A percentile compares a stretch with the other conserved stretches of the same genome.
phyloP scores from a whole-genome alignment of 2,797 vertebrate species.

The Lateolabrax maculatus region DNA sequence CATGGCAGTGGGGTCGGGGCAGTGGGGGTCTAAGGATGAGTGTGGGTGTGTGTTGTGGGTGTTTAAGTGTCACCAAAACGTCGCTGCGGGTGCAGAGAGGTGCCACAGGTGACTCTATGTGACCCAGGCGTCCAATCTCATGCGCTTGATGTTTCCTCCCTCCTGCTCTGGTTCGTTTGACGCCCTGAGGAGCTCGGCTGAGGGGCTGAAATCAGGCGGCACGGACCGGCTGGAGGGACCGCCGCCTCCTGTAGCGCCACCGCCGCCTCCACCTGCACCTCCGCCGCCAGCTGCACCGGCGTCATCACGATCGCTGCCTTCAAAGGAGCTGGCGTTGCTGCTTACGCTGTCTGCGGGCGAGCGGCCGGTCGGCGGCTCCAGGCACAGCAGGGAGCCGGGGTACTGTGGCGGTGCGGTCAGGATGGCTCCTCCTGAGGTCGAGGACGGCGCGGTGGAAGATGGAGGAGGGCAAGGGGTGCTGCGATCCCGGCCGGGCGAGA shows the following conservation, averaged over 20 bases:
- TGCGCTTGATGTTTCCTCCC: conserved; percentile 92
- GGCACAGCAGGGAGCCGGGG: conserved; percentile 85
- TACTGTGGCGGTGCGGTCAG: conserved; percentile 82
- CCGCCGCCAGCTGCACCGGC: conserved; percentile 73
- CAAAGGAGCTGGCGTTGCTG: conserved; percentile 95
- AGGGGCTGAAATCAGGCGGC: conserved; percentile 82
- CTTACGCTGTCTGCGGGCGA: conserved; percentile 95
- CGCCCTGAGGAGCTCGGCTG: conserved; percentile 79
- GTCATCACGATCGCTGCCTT: conserved; percentile 94
- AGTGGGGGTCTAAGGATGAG: conserved; percentile 51
- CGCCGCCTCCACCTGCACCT: conserved; percentile 54
- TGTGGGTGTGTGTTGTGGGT: conserved; percentile 59
- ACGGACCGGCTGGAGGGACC: conserved; percentile 79
- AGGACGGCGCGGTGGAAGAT: conserved; percentile 69
- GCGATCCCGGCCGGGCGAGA: conserved; percentile 94
- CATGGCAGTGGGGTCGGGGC: conserved; percentile 69
- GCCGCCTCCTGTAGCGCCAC: conserved; percentile 37
- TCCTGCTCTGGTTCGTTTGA: conserved; percentile 87
- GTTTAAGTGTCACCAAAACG: conserved; percentile 65
- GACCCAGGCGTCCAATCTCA: conserved; percentile 96
- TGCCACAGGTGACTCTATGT: conserved; percentile 85
- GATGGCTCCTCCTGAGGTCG: conserved; percentile 63
- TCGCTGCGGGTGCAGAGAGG: conserved; percentile 36
- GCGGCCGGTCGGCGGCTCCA: conserved; percentile 88
- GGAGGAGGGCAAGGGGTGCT: conserved; percentile 89